Percentiles rank a stretch among this genome's conserved stretches.
Evolutionary conservation across 2,888 invertebrate species (phyloP).

Genomic region (Cephus sareptanus): DNA sequence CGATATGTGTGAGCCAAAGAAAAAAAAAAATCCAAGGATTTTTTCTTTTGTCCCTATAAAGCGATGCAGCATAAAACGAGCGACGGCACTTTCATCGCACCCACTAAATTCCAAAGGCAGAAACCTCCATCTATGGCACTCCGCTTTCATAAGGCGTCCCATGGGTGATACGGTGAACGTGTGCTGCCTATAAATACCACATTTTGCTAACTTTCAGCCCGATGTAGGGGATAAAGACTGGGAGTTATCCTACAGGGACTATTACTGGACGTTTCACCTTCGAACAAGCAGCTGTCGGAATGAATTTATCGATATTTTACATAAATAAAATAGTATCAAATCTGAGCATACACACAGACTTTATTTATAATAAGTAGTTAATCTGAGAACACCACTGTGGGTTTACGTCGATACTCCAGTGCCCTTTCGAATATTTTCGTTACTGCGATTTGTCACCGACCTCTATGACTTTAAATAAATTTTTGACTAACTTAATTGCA

Average conservation of each 20-base stretch:
- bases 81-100: background rate
- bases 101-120: constrained; percentile 6
- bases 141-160: constrained; percentile 2
- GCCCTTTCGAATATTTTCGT: too few relatives aligned
- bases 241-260: background rate
- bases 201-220: constrained; percentile 4
- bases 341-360: background rate
- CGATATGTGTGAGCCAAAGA: background rate
- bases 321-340: too few relatives aligned
- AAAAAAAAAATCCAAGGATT: background rate
- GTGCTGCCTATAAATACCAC: constrained; percentile 3
- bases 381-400: too few relatives aligned
- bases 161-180: constrained; percentile 3
- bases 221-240: background rate
- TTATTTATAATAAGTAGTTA: background rate
- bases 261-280: background rate
- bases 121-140: background rate
- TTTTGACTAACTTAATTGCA: too few relatives aligned
- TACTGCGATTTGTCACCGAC: too few relatives aligned
- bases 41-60: background rate
- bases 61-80: background rate
- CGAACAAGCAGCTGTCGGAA: background rate
- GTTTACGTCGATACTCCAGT: too few relatives aligned
- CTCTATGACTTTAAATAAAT: too few relatives aligned
- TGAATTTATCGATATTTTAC: background rate